These are phyloP conservation scores for Hylyphantes graminicola DNA, from an alignment of 1,140 invertebrate species.

Conservation along the genomic window DNA sequence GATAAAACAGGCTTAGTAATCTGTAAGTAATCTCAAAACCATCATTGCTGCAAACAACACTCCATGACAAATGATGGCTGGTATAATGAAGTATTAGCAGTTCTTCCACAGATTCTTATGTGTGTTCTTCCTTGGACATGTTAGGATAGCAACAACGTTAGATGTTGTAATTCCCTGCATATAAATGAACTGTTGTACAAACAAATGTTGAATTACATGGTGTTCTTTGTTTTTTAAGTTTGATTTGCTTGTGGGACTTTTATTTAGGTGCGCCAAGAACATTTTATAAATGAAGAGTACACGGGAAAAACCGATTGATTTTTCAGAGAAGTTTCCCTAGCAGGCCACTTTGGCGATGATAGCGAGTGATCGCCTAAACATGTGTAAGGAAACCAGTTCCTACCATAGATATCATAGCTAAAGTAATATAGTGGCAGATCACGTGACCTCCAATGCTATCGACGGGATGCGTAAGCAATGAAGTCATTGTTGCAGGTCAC, in stretches of 20 bases:
- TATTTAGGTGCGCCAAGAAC: slow-evolving; percentile 41
- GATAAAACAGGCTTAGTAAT: background rate
- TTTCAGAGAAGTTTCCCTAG: too few species aligned
- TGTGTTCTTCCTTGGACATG: slow-evolving; percentile 55
- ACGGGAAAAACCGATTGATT: too few species aligned
- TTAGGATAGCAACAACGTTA: slow-evolving; percentile 52
- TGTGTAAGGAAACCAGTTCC: too few species aligned
- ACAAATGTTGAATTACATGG: slow-evolving; percentile 19
- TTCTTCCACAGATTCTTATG: slow-evolving; percentile 46
- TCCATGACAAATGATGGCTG: background rate
- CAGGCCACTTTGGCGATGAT: too few species aligned
- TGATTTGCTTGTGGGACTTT: slow-evolving; percentile 53
- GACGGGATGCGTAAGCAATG: too few species aligned
- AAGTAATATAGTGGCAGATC: too few species aligned
- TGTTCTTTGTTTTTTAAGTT: slow-evolving; percentile 53
- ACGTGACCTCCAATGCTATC: too few species aligned
- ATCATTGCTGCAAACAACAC: background rate
- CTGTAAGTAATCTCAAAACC: too few species aligned
- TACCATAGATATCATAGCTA: too few species aligned
- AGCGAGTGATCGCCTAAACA: too few species aligned
- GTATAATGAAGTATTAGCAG: slow-evolving; percentile 48
- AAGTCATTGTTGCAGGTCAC: too few species aligned
- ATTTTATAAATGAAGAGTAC: too few species aligned
- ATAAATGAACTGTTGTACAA: slow-evolving; percentile 51
- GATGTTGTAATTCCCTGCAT: slow-evolving; percentile 36